phyloP scores from a whole-genome alignment of 30 jellyfish, hydroid and myxozoan species.

The Aurelia aurita region DNA sequence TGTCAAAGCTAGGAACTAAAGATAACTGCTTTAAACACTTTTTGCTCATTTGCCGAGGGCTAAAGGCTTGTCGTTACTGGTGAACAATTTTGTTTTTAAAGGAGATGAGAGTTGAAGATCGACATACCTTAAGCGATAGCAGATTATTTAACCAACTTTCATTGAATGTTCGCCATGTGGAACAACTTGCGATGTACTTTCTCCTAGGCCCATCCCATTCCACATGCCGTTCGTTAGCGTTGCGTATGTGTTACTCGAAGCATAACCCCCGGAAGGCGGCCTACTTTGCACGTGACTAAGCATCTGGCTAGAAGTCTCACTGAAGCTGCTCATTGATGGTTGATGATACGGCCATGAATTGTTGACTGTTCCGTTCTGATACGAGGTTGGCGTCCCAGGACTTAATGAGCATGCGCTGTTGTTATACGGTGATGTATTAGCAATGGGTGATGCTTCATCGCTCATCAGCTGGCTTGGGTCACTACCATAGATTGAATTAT shows the following conservation, averaged over 20 bases:
- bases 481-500: constrained; percentile 73
- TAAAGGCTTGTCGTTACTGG: too few species aligned
- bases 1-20: too few species aligned
- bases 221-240: constrained; percentile 86
- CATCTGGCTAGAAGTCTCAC: constrained; percentile 76
- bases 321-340: constrained; percentile 71
- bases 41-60: too few species aligned
- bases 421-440: constrained; percentile 91
- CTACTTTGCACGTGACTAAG: constrained; percentile 81
- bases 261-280: constrained; percentile 73
- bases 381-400: constrained; percentile 96
- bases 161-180: constrained; percentile 96
- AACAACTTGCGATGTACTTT: constrained; percentile 75
- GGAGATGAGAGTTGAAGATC: neutral
- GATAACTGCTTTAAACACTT: too few species aligned
- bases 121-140: too few species aligned
- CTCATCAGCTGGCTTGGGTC: constrained; percentile 96
- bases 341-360: constrained; percentile 99
- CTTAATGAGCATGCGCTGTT: constrained; percentile 95
- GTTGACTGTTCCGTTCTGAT: constrained; percentile 92
- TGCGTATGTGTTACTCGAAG: constrained; percentile 75
- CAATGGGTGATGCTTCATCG: constrained; percentile 93
- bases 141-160: constrained; percentile 86
- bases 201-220: constrained; percentile 90
- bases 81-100: too few species aligned